A percentile compares a stretch with the other conserved stretches of the same genome.
These are phyloP conservation scores for Mythimna pallens DNA, from an alignment of 2,888 invertebrate genomes.

Conservation along the genomic window DNA sequence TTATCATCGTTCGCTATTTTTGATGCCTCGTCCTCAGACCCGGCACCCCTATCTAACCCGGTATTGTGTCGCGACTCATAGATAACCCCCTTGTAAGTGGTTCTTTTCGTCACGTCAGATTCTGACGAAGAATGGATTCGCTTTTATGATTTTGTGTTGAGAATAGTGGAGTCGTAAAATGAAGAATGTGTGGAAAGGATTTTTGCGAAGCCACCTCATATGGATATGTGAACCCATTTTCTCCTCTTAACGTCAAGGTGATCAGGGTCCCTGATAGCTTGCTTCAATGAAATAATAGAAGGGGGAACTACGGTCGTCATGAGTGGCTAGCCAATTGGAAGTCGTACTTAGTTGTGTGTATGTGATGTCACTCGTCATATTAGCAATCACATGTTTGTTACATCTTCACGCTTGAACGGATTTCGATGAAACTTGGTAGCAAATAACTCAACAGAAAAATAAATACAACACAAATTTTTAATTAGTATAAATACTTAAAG, in stretches of 20 bases:
- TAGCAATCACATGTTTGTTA: no score
- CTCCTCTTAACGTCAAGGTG: not conserved
- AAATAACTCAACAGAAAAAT: no score
- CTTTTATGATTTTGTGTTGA: conserved; percentile 57
- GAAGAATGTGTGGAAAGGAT: conserved; percentile 24
- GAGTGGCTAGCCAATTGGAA: conserved; percentile 17
- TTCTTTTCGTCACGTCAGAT: conserved; percentile 64
- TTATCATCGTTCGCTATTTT: conserved; percentile 78
- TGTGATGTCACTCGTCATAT: no score
- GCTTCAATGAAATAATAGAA: conserved; percentile 16
- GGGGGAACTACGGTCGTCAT: conserved; percentile 7
- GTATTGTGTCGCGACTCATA: conserved; percentile 67
- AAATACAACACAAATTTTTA: no score
- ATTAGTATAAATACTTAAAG: no score
- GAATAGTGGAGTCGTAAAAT: conserved; percentile 54
- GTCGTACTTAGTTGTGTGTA: no score
- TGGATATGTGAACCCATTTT: not conserved
- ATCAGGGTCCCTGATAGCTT: not conserved
- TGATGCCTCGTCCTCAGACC: conserved; percentile 70
- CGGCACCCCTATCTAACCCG: conserved; percentile 71
- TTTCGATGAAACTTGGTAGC: no score
- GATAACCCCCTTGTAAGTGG: conserved; percentile 65
- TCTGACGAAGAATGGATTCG: conserved; percentile 49
- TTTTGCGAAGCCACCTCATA: conserved; percentile 10
- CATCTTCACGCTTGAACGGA: no score